Evolutionary conservation across 2,888 invertebrate genomes (phyloP).

Genomic region (Parascotia fuliginaria): DNA sequence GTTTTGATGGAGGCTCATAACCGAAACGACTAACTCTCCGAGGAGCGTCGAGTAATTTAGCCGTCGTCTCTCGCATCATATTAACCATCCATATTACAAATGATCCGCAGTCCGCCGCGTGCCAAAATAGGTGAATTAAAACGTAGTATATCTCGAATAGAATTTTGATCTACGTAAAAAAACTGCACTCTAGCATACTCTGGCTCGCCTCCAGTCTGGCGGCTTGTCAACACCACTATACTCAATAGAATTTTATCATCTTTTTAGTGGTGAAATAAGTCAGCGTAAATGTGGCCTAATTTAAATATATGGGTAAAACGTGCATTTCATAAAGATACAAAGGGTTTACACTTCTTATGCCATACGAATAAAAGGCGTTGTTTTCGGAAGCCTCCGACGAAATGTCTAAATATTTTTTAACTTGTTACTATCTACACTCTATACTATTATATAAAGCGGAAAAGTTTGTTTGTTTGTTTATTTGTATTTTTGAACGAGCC

Average conservation of each 20-base stretch:
- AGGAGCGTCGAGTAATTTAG: constrained; percentile 63
- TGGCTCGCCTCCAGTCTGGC: constrained; percentile 67
- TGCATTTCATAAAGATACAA: too few relatives aligned
- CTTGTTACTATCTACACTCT: too few relatives aligned
- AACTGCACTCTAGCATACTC: constrained; percentile 53
- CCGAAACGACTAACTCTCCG: constrained; percentile 56
- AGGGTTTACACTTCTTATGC: too few relatives aligned
- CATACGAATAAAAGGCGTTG: too few relatives aligned
- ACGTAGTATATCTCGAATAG: constrained; percentile 62
- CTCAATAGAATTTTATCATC: constrained; percentile 48
- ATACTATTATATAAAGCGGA: too few relatives aligned
- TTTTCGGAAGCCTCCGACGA: too few relatives aligned
- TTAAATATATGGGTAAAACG: too few relatives aligned
- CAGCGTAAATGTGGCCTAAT: too few relatives aligned
- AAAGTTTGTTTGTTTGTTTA: too few relatives aligned
- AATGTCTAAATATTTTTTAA: too few relatives aligned
- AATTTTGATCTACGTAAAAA: constrained; percentile 67
- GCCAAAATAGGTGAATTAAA: constrained; percentile 83
- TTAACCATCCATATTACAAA: constrained; percentile 74
- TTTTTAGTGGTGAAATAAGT: too few relatives aligned
- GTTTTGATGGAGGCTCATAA: constrained; percentile 51
- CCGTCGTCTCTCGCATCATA: constrained; percentile 58
- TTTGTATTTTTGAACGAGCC: too few relatives aligned
- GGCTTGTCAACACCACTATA: constrained; percentile 51
- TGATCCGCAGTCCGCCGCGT: constrained; percentile 72